Conservation (phyloP, 2,797 vertebrate genomes). For the Tokudaia tokunoshimensis region DNA sequence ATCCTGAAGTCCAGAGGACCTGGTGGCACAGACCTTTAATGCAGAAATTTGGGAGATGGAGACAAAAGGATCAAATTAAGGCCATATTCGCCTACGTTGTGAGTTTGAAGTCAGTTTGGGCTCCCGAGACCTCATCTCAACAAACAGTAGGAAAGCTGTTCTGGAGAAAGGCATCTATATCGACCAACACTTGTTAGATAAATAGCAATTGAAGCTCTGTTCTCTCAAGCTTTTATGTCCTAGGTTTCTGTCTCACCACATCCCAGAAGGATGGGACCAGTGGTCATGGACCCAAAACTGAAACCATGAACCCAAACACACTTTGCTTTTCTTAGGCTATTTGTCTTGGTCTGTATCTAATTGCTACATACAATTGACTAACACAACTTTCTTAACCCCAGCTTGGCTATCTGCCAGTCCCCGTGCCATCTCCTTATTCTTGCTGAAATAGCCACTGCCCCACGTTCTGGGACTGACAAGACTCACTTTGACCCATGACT, state of each 20-base stretch:
- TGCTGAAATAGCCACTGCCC: neutral
- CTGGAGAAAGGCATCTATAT: neutral
- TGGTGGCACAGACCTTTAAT: neutral
- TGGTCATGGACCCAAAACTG: neutral
- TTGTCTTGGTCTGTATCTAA: neutral
- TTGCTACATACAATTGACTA: neutral
- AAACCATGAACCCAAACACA: neutral
- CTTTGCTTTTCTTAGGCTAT: neutral
- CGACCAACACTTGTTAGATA: too few species aligned
- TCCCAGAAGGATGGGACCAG: neutral
- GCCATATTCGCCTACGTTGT: neutral
- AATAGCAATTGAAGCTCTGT: neutral
- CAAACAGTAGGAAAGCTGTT: neutral
- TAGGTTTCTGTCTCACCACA: neutral
- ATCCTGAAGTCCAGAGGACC: neutral
- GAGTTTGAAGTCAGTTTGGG: neutral
- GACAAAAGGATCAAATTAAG: neutral
- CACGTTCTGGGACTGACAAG: neutral
- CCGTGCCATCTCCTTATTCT: neutral
- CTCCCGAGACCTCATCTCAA: neutral
- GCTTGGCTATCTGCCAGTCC: neutral
- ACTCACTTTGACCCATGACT: neutral
- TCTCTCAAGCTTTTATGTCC: neutral
- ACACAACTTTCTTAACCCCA: neutral
- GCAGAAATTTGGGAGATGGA: too few species aligned